phyloP scores from a whole-genome alignment of 2,888 invertebrate genomes.

The Melolontha melolontha region DNA sequence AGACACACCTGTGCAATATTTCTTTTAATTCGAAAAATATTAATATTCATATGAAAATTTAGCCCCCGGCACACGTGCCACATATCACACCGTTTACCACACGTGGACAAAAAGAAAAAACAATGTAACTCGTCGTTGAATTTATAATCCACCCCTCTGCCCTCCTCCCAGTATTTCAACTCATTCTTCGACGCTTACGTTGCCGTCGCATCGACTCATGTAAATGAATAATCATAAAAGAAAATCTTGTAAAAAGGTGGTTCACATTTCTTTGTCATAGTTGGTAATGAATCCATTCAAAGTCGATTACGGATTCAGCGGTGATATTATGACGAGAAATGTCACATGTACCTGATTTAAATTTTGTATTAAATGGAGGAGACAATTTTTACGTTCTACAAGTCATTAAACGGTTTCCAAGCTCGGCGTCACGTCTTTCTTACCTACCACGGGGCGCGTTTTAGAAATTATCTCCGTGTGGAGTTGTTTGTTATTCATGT shows the following conservation, averaged over 20 bases:
- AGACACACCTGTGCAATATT: conserved; percentile 34
- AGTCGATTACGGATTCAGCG: conserved; percentile 47
- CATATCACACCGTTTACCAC: conserved; percentile 41
- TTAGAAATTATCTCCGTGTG: conserved; percentile 15
- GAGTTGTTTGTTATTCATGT: conserved; percentile 29
- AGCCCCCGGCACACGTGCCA: conserved; percentile 35
- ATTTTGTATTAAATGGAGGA: conserved; percentile 45
- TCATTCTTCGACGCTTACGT: conserved; percentile 26
- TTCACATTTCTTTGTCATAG: conserved; percentile 52
- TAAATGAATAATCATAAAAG: conserved; percentile 33
- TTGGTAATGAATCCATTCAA: conserved; percentile 29
- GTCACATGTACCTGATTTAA: conserved; percentile 47
- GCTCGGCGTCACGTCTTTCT: conserved; percentile 21
- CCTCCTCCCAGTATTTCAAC: conserved; percentile 1
- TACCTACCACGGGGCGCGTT: conserved; percentile 34
- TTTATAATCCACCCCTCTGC: conserved; percentile 31
- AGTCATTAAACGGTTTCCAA: conserved; percentile 22
- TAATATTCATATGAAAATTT: conserved; percentile 38
- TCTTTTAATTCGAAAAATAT: conserved; percentile 32
- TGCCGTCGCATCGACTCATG: conserved; percentile 28
- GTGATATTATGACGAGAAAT: conserved; percentile 46
- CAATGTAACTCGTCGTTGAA: conserved; percentile 42
- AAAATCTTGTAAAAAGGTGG: conserved; percentile 55
- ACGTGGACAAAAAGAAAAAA: conserved; percentile 44
- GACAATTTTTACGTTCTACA: conserved; percentile 25